Conservation (phyloP, 2,113 vertebrate species). For the Urocynchramus pylzowi region DNA sequence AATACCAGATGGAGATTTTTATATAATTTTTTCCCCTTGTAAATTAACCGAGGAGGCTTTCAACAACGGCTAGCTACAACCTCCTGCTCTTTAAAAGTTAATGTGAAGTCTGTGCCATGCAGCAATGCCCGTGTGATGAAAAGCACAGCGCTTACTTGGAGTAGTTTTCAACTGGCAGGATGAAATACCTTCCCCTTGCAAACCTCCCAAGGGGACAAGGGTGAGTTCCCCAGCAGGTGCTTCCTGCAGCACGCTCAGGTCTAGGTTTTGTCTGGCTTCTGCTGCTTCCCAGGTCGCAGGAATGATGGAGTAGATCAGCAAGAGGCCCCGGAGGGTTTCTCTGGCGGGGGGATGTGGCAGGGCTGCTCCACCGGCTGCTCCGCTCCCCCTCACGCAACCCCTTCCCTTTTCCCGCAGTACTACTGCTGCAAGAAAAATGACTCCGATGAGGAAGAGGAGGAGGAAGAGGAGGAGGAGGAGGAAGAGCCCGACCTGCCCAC, state of each 20-base stretch:
- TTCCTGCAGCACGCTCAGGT: background rate
- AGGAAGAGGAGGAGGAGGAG: conserved; percentile 73
- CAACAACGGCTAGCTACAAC: background rate
- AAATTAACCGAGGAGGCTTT: conserved; percentile 31
- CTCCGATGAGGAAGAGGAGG: conserved; percentile 74
- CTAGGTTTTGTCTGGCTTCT: background rate
- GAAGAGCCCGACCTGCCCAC: conserved; percentile 71
- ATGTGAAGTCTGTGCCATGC: conserved; percentile 2
- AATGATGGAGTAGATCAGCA: background rate
- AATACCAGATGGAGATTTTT: background rate
- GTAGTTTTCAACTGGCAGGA: background rate
- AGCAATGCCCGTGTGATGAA: background rate
- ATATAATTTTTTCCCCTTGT: background rate
- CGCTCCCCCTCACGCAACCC: background rate
- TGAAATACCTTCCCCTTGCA: background rate
- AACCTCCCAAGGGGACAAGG: background rate
- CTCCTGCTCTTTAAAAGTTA: conserved; percentile 58
- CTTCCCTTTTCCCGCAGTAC: conserved; percentile 74
- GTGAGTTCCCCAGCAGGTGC: background rate
- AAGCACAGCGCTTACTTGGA: background rate
- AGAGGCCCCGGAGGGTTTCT: background rate
- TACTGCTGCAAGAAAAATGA: conserved; percentile 98
- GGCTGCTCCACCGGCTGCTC: background rate
- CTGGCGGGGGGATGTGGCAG: background rate
- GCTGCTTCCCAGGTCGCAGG: background rate